Base-by-base conservation (phyloP, 2,888 invertebrate genomes). In the Platerodrilus igneus region DNA sequence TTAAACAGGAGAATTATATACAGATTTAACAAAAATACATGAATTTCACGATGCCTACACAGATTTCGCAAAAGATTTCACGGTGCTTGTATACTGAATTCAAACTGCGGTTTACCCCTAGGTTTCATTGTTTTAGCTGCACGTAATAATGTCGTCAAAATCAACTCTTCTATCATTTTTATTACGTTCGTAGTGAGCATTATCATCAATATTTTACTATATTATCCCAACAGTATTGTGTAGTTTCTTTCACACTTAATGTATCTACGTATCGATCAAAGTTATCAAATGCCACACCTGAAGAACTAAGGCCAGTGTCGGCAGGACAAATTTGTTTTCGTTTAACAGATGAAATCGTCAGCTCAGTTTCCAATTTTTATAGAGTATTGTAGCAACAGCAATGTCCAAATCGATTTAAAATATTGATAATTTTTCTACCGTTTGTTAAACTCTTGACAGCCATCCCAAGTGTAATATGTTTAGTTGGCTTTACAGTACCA, bases 361-460 rank as follows among this genome's bases (percentile, higher is more conserved):
- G 35, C 36, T 47, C 44, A 2, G 47, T 44, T 41, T 45, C 47
- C 21, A 47, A 27, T 33, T 51, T 52, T 42, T 56, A 51, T 8
- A 55, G 15, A 8, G 28, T 35, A n/a, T 39, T 48, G 28, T 57
- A 57, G 34, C 37, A 43, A 21, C 47, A 48, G 31, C 53, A 57
- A 40, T 54, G 54, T 10, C 54, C 54, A 35, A 41, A 52, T 42
- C 40, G 34, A 36, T 48, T 49, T 9, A 54, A 7, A 26, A 55
- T 48, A 27, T 55, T 50, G 4, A 57, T 44, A 18, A 55, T 38
- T 36, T 56, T 50, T 37, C 37, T 46, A 30, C 54, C 56, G 31
- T 45, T 55, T 29, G 51, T 46, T 13, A 53, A 22, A 38, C 53
- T 53, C 41, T 55, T 56, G 27, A 55, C 10, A 36, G 53, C 32